These are phyloP conservation scores for Incurvaria masculella DNA, from an alignment of 2,888 invertebrate genomes.

Conservation along the genomic window DNA sequence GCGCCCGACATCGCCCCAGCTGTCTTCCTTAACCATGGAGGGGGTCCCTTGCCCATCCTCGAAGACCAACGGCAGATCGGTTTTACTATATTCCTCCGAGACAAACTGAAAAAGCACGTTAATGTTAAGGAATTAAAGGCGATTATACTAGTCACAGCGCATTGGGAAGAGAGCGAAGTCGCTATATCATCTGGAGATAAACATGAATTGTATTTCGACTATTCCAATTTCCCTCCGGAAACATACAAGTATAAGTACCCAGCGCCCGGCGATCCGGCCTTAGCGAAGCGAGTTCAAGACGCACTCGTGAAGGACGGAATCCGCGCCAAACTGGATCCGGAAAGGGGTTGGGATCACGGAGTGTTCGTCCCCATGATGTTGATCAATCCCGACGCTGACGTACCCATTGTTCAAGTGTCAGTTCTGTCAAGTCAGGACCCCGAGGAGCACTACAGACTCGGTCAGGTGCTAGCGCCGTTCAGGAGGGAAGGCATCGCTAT, in stretches of 20 bases:
- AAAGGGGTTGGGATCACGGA: conserved; percentile 33
- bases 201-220: conserved; percentile 26
- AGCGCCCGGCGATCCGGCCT: conserved; percentile 22
- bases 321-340: conserved; percentile 20
- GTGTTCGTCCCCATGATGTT: conserved; percentile 32
- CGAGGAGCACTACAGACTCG: conserved; percentile 23
- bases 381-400: conserved; percentile 26
- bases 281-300: conserved; percentile 23
- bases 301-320: conserved; percentile 24
- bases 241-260: conserved; percentile 26
- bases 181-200: conserved; percentile 24
- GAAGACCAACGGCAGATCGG: conserved; percentile 23
- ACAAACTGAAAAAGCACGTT: conserved; percentile 20
- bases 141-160: conserved; percentile 27
- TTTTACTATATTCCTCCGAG: conserved; percentile 20
- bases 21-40: conserved; percentile 29
- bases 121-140: conserved; percentile 22
- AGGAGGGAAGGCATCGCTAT: conserved; percentile 25
- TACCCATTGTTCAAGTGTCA: conserved; percentile 28
- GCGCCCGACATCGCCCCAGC: conserved; percentile 21
- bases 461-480: conserved; percentile 24
- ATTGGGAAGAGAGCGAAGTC: conserved; percentile 25
- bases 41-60: conserved; percentile 26
- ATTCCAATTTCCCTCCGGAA: conserved; percentile 26
- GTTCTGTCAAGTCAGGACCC: conserved; percentile 26